A percentile compares a stretch with the other conserved stretches of the same genome.
Conservation (phyloP, 2,888 invertebrate species). For the Ennomos fuscantarius region DNA sequence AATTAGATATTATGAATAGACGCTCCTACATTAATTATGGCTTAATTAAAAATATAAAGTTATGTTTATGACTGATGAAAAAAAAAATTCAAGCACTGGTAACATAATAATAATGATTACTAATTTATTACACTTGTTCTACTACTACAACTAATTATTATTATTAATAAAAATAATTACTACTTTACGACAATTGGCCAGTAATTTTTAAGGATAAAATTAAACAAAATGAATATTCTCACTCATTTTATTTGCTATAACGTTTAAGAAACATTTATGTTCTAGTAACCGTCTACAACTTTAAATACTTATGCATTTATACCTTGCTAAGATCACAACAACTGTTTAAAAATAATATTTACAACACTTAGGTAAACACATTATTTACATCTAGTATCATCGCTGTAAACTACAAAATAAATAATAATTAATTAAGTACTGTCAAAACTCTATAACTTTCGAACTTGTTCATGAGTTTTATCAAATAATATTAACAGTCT, state of each 20-base stretch:
- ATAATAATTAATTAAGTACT: slow-evolving; percentile 29
- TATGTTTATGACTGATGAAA: not conserved
- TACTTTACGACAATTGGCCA: too few relatives aligned
- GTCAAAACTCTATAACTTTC: slow-evolving; percentile 16
- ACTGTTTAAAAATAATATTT: slow-evolving; percentile 68
- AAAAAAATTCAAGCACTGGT: not conserved
- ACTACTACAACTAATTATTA: too few relatives aligned
- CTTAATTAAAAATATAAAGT: slow-evolving; percentile 5
- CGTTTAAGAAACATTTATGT: slow-evolving; percentile 68
- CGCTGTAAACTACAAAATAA: slow-evolving; percentile 24
- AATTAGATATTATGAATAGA: slow-evolving; percentile 18
- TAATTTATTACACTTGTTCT: too few relatives aligned
- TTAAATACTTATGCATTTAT: slow-evolving; percentile 52
- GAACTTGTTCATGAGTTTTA: slow-evolving; percentile 24
- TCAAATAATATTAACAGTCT: slow-evolving; percentile 20
- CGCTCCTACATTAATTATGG: slow-evolving; percentile 10
- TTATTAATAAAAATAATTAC: too few relatives aligned
- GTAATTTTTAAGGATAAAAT: too few relatives aligned
- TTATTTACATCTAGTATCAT: slow-evolving; percentile 72
- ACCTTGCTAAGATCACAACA: slow-evolving; percentile 76
- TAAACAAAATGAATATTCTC: slow-evolving; percentile 49
- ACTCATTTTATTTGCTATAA: slow-evolving; percentile 73
- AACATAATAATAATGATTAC: too few relatives aligned
- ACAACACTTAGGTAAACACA: slow-evolving; percentile 68
- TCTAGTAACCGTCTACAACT: slow-evolving; percentile 53